Evolutionary conservation across 37 sponge, comb jelly and placozoan genomes (phyloP).

Genomic region (Halichondria panicea): DNA sequence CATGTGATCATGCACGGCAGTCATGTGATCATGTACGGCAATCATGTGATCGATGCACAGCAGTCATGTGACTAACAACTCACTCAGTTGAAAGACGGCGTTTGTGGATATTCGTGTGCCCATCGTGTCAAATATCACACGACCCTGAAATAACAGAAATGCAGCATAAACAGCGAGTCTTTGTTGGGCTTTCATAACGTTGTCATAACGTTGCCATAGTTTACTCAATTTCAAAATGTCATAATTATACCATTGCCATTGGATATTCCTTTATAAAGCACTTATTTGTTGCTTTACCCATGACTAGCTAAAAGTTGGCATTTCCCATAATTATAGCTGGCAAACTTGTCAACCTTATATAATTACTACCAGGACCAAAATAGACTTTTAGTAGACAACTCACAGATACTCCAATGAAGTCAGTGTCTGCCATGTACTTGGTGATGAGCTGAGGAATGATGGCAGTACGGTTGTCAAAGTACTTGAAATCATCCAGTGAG

Average conservation of each 20-base stretch:
- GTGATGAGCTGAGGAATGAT: conserved; percentile 25
- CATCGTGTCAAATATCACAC: conserved; percentile 41
- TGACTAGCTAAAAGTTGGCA: not conserved
- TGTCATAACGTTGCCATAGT: not conserved
- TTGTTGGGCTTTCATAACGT: not conserved
- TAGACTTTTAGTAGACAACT: conserved; percentile 3
- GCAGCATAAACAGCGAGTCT: not conserved
- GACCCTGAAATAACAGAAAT: conserved; percentile 35
- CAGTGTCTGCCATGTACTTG: conserved; percentile 4
- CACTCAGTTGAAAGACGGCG: conserved; percentile 45
- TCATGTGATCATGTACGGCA: not conserved
- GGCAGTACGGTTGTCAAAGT: conserved; percentile 8
- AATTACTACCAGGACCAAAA: not conserved
- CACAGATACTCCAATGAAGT: conserved; percentile 51
- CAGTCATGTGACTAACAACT: not conserved
- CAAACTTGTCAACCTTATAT: not conserved
- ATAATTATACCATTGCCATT: not conserved
- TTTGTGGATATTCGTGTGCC: conserved; percentile 30
- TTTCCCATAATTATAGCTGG: not conserved
- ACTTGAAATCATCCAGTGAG: conserved; percentile 15
- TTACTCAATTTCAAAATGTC: not conserved
- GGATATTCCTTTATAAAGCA: not conserved
- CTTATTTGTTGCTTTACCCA: not conserved
- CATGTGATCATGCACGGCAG: not conserved
- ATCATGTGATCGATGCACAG: not conserved